Evolutionary conservation across 1,140 invertebrate genomes (phyloP).

Genomic region (Arctopsyche grandis): DNA sequence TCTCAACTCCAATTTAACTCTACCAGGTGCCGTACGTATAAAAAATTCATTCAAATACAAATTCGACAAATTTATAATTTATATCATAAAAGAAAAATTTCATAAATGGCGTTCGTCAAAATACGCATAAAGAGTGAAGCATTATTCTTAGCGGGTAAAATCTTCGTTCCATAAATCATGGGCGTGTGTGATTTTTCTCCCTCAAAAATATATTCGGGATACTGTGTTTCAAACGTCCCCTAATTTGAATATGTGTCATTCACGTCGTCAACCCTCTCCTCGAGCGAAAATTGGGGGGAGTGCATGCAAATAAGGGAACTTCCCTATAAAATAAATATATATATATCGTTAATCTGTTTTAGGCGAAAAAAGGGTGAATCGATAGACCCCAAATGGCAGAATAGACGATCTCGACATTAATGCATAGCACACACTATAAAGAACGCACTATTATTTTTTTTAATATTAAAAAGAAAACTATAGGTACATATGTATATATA

Average conservation of each 20-base stretch:
- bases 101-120: background rate
- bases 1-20: too few species aligned
- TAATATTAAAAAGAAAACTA: too few species aligned
- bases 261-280: background rate
- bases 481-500: too few species aligned
- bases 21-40: too few species aligned
- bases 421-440: background rate
- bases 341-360: slow-evolving; percentile 47
- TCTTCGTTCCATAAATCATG: slow-evolving; percentile 25
- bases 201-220: slow-evolving; percentile 2
- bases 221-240: slow-evolving; percentile 39
- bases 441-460: too few species aligned
- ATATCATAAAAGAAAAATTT: too few species aligned
- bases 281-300: slow-evolving; percentile 7
- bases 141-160: background rate
- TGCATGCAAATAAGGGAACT: slow-evolving; percentile 41
- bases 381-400: slow-evolving; percentile 20
- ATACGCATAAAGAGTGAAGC: background rate
- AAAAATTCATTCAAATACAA: too few species aligned
- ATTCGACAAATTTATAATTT: too few species aligned
- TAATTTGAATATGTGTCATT: slow-evolving; percentile 45
- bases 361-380: slow-evolving; percentile 42
- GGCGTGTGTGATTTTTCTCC: background rate
- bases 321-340: slow-evolving; percentile 38
- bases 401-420: background rate